phyloP scores from a whole-genome alignment of 2,113 vertebrate species.

The Calyptommatus sinebrachiatus region DNA sequence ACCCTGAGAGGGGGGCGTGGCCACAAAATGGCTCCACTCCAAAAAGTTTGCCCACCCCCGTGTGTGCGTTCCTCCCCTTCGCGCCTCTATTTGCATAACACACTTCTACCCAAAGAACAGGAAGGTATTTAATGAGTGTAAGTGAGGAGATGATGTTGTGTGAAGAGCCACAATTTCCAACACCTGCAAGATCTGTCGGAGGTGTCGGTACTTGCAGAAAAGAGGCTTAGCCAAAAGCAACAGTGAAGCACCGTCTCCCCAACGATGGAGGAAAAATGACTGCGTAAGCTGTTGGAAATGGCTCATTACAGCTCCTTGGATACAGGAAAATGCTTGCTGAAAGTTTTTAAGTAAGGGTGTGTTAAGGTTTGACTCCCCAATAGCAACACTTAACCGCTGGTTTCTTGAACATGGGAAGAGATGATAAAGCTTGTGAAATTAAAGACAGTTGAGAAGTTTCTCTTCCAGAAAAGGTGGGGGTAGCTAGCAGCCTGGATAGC shows the following conservation, averaged over 20 bases:
- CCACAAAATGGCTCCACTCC: too few relatives aligned
- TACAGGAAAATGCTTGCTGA: background rate
- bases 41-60: too few relatives aligned
- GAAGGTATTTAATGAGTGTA: background rate
- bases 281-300: background rate
- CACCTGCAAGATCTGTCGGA: background rate
- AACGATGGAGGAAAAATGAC: background rate
- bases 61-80: background rate
- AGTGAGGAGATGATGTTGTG: conserved; percentile 4
- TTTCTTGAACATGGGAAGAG: too few relatives aligned
- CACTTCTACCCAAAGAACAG: background rate
- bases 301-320: background rate
- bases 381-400: too few relatives aligned
- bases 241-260: too few relatives aligned
- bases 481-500: too few relatives aligned
- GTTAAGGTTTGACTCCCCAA: too few relatives aligned
- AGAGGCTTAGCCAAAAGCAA: background rate
- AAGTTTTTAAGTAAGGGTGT: background rate
- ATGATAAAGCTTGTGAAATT: too few relatives aligned
- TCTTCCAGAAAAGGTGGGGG: too few relatives aligned
- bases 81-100: background rate
- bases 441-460: too few relatives aligned
- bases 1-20: too few relatives aligned
- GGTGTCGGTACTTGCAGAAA: background rate
- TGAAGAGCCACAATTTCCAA: background rate